Conservation (phyloP, 2,797 vertebrate species). For the Neopelma chrysocephalum region DNA sequence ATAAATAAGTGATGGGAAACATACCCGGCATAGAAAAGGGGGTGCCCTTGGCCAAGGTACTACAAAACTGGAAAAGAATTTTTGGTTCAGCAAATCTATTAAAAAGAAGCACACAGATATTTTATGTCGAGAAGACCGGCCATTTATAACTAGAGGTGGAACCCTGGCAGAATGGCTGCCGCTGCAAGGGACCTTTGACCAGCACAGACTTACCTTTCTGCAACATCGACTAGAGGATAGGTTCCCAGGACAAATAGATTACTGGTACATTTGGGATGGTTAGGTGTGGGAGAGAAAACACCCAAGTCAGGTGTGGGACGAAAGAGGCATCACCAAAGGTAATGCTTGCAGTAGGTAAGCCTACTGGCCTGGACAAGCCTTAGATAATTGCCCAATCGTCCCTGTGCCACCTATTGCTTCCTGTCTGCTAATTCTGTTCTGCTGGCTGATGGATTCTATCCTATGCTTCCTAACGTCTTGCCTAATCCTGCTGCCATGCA, state of each 20-base stretch:
- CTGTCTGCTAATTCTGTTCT: neutral
- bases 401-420: neutral
- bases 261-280: neutral
- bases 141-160: neutral
- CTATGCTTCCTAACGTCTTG: neutral
- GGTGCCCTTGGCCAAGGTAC: neutral
- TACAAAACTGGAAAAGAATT: neutral
- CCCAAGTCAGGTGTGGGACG: neutral
- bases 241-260: neutral
- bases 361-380: neutral
- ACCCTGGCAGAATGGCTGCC: neutral
- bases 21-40: neutral
- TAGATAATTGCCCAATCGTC: neutral
- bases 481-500: neutral
- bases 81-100: neutral
- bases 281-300: neutral
- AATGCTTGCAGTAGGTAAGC: neutral
- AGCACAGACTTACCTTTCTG: neutral
- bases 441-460: neutral
- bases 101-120: neutral
- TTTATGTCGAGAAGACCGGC: neutral
- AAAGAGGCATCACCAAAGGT: neutral
- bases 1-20: neutral
- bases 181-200: neutral
- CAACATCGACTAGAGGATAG: neutral